These are phyloP conservation scores for Hecatera dysodea DNA, from an alignment of 2,888 invertebrate species.

Conservation along the genomic window DNA sequence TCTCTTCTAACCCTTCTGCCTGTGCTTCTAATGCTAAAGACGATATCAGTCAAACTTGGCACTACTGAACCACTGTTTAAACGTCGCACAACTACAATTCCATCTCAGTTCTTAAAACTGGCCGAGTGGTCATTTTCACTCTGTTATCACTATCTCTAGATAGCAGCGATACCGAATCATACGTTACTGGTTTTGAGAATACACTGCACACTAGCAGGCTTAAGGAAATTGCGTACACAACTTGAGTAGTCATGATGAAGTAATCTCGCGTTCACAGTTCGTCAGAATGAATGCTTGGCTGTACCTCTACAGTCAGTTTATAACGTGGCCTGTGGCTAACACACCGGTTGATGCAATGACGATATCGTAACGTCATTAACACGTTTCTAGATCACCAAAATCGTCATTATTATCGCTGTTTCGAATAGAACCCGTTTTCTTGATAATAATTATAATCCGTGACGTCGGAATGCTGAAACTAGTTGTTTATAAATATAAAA, in stretches of 20 bases:
- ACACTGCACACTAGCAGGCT: not conserved
- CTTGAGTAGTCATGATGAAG: constrained; percentile 14
- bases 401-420: constrained; percentile 12
- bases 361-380: not conserved
- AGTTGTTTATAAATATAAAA: no score
- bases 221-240: constrained; percentile 22
- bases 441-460: not conserved
- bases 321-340: constrained; percentile 21
- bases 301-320: not conserved
- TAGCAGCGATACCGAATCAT: constrained; percentile 3
- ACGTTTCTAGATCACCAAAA: not conserved
- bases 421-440: not conserved
- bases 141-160: not conserved
- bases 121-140: not conserved
- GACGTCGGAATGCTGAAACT: constrained; percentile 4
- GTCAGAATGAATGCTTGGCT: constrained; percentile 1
- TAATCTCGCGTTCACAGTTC: not conserved
- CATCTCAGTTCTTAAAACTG: not conserved
- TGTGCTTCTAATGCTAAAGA: not conserved
- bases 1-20: not conserved
- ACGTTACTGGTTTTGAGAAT: constrained; percentile 2
- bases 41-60: not conserved
- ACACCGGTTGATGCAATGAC: not conserved
- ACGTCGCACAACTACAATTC: not conserved
- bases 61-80: no score